Evolutionary conservation across 2,797 vertebrate genomes (phyloP), one percentile per base, ranked within the genome.

Genomic region (Crenuchus spilurus): DNA sequence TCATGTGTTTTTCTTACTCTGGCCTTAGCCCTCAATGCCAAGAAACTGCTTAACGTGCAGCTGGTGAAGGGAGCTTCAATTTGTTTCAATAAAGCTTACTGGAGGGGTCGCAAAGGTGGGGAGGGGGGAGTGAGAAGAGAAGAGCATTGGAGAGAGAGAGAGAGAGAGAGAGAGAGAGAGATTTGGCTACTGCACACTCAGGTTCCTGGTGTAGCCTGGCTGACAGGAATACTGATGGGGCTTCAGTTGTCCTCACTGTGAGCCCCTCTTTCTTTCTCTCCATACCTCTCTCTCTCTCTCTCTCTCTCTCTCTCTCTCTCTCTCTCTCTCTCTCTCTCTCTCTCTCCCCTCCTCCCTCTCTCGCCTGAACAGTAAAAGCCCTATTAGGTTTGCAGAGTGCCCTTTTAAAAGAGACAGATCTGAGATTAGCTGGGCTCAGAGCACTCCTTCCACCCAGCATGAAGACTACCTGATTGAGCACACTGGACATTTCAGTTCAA

Each of bases 181-280:
- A 55, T 79, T 77, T 75, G 31, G 68, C 48, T 49, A 31, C 42
- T 72, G 55, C 46, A 58, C 30, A 18, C 70, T 67, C 69, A 67
- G 71, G 82, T 83, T 84, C 80, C 75, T 71, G 79, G 83, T 84
- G 80, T 86, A 69, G 77, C 80, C 86, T 78, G 84, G 84, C 84
- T 86, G 89, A 88, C 86, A 86, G 52, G 89, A 89, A 91, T 91
- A 88, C 87, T 88, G 88, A 88, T 90, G 67, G 52, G 79, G 82
- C 54, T 57, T 24, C 68, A 64, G 39, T 39, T 37, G 44, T 69
- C 64, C 44, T 69, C 39, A 55, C 13, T 44, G 51, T 60, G 57
- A 35, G 18, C 55, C 51, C 68, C 42, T 67, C 66, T 74, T 62
- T n/a, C 39, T 79, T 62, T 71, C 60, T 37, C 41, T 64, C 28